Conservation (phyloP, 2,113 vertebrate species). For the Paramormyrops kingsleyae region DNA sequence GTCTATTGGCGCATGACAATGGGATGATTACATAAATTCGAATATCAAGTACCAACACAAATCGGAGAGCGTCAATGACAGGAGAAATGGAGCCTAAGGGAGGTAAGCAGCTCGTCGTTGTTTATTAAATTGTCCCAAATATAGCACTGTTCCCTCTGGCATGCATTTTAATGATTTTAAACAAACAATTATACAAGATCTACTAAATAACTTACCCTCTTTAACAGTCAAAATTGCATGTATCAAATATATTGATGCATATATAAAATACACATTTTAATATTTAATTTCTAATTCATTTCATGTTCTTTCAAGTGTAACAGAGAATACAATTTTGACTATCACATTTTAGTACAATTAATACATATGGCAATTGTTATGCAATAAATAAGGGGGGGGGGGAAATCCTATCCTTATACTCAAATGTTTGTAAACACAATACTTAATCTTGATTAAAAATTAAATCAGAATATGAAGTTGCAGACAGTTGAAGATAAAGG, state of each 20-base stretch:
- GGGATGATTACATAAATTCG: not conserved
- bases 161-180: slow-evolving; percentile 33
- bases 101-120: slow-evolving; percentile 13
- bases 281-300: slow-evolving; percentile 25
- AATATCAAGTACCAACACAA: not conserved
- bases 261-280: not conserved
- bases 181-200: not conserved
- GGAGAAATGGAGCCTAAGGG: too few species aligned
- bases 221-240: slow-evolving; percentile 12
- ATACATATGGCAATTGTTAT: slow-evolving; percentile 50
- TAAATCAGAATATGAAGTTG: slow-evolving; percentile 31
- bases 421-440: slow-evolving; percentile 63
- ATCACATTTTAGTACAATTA: slow-evolving; percentile 28
- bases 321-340: slow-evolving; percentile 1
- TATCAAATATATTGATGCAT: slow-evolving; percentile 10
- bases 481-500: slow-evolving; percentile 36
- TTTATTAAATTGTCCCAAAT: slow-evolving; percentile 47
- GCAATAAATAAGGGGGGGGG: slow-evolving; percentile 37
- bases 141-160: slow-evolving; percentile 40
- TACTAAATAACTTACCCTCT: not conserved
- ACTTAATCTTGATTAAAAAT: slow-evolving; percentile 31
- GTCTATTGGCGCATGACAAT: not conserved
- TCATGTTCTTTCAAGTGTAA: slow-evolving; percentile 37
- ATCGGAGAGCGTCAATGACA: not conserved
- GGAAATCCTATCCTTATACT: slow-evolving; percentile 48